Evolutionary conservation across 2,113 vertebrate genomes (phyloP), one percentile per base, ranked within the genome.

Genomic region (Zootoca vivipara): DNA sequence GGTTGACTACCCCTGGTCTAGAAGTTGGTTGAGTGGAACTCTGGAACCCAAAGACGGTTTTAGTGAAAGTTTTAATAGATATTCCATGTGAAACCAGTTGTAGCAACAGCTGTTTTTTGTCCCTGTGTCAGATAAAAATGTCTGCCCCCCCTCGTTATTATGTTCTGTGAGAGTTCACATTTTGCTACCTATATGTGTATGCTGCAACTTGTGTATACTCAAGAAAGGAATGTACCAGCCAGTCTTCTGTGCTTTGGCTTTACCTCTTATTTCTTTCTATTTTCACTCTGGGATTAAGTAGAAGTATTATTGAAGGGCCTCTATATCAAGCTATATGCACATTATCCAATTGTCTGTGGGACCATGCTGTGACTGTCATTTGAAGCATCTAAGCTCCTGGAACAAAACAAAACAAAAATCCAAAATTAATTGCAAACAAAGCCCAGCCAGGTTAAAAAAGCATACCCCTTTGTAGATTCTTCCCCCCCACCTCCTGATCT

Each of bases 281-380:
- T 73, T 40, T 16, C n/a, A 40, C 56, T 73, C 35, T 56, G 26
- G 35, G 56, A 40, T 67, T 82, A 79, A 70, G 72, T 33, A 77
- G 1, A 18, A 2, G 16, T 20, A 69, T 69, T 90, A 30, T 65
- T 69, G 46, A 30, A 85, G 42, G 18, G 38, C 46, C 28, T 64
- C 40, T 67, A 13, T 85, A 81, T 82, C 7, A 33, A 69, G 7
- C 28, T 28, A 78, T 64, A 42, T 85, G 2, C 30, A 65, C 62
- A 73, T 87, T 74, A 77, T 33, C 77, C 67, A 40, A 89, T 80
- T 81, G n/a, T 85, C 42, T 77, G 22, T 52, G 42, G 81, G 5
- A 16, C 80, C 82, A 85, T 80, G 58, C 77, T 87, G 82, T 87
- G 75, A 22, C 77, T 89, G 9, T 77, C 64, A 91, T 33, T 88